Conservation (phyloP, 1,140 invertebrate species). For the Rhyzopertha dominica region DNA sequence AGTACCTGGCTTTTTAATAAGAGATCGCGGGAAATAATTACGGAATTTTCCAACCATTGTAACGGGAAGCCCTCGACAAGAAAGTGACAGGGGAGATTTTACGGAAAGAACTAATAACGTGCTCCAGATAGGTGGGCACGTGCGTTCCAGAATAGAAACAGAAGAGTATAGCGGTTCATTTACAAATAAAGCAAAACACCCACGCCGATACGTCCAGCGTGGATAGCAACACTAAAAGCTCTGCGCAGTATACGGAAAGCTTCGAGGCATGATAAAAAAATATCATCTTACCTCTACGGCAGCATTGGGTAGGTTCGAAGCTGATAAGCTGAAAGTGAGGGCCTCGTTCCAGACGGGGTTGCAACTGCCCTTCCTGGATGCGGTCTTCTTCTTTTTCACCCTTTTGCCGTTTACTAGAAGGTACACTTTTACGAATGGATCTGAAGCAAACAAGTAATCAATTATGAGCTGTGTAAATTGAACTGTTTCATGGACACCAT, state of each 20-base stretch:
- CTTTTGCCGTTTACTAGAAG: constrained; percentile 77
- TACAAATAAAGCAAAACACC: constrained; percentile 1
- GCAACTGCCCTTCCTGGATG: constrained; percentile 75
- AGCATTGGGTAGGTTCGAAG: constrained; percentile 60
- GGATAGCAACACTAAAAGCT: too few species aligned
- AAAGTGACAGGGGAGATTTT: too few species aligned
- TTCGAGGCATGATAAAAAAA: background rate
- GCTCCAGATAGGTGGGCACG: too few species aligned
- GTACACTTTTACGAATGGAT: constrained; percentile 90
- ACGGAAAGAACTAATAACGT: too few species aligned
- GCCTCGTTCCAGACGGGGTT: constrained; percentile 96
- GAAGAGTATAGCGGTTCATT: too few species aligned
- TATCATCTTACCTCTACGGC: constrained; percentile 63
- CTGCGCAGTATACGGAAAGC: too few species aligned
- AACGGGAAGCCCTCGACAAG: too few species aligned
- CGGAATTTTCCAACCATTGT: too few species aligned
- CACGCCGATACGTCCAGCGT: background rate
- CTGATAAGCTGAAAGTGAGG: constrained; percentile 80
- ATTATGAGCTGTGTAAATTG: constrained; percentile 2
- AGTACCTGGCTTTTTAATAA: too few species aligned
- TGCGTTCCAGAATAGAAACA: too few species aligned
- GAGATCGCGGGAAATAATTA: too few species aligned
- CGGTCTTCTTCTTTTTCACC: constrained; percentile 89
- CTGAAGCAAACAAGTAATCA: constrained; percentile 44
- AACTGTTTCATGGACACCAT: too few species aligned